Conservation (phyloP, 2,888 invertebrate genomes). For the Chymomyza procnemis region DNA sequence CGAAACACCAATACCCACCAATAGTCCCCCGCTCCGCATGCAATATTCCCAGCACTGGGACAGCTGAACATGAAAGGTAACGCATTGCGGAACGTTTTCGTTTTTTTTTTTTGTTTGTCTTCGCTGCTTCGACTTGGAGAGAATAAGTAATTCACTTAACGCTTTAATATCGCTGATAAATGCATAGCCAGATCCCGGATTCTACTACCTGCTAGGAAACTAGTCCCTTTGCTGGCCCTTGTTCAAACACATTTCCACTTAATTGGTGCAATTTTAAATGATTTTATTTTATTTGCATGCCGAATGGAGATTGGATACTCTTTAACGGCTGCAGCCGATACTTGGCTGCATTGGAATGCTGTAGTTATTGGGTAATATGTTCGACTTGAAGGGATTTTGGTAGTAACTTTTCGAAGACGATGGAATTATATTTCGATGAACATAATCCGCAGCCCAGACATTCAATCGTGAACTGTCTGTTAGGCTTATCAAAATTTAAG, state of each 20-base stretch:
- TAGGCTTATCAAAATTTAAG: no score
- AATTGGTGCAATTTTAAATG: constrained; percentile 72
- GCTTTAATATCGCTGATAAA: constrained; percentile 75
- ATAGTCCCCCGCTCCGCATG: not conserved
- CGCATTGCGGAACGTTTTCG: constrained; percentile 56
- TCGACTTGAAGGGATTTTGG: no score
- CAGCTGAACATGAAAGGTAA: constrained; percentile 73
- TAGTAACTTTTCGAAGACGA: no score
- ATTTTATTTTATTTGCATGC: constrained; percentile 67
- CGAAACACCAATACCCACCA: constrained; percentile 2
- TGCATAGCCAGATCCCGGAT: constrained; percentile 46
- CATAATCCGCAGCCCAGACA: no score
- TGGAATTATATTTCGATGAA: no score
- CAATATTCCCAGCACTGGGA: constrained; percentile 21
- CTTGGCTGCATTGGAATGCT: no score
- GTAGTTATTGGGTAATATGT: no score
- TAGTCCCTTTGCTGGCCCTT: not conserved
- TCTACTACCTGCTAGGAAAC: not conserved
- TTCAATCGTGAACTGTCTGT: no score
- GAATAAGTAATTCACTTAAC: constrained; percentile 76
- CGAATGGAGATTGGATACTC: constrained; percentile 8
- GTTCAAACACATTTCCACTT: constrained; percentile 57
- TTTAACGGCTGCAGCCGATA: not conserved
- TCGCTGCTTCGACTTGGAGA: constrained; percentile 26
- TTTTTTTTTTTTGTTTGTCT: not conserved